Base-by-base conservation (phyloP, 1,140 invertebrate species). In the Ips nitidus region DNA sequence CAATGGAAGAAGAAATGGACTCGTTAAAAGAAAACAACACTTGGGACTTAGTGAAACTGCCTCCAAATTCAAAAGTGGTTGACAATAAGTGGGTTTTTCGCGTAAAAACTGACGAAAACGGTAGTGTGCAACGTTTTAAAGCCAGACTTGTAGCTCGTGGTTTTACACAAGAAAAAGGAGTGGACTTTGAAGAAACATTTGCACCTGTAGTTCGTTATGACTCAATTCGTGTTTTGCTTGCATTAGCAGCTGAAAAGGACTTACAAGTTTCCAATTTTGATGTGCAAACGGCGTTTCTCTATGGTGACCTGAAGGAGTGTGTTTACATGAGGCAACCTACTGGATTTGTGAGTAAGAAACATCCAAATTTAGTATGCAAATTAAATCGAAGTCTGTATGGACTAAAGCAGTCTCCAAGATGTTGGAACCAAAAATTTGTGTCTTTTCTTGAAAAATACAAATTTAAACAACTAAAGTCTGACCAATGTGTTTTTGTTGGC, bases 361-460 rank as follows among this genome's bases (percentile, higher is more conserved):
- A 41, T 39, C 55, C 59, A 45, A 36, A 58, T 56, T 36, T 64
- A 57, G 66, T 72, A 4, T 71, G 70, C 41, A 72, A 72, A 50
- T 63, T 84, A n/a, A 74, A 77, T 2, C 78, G 79, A 74, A 77
- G 75, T 41, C 36, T 84, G 1, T 84, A 84, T 72, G 83, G 80
- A 2, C 70, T 84, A 4, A 82, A 82, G 70, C 82, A 84, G 75
- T 74, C 81, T 36, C 74, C 81, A 7, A 63, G 76, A 42, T 75
- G 71, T 22, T 84, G 83, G 82, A 77, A 81, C 66, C 52, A 66
- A 50, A 39, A 63, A 7, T 70, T 74, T 70, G 41, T 6, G 74
- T 76, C 40, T 41, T 55, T 64, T 41, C 37, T 70, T 8, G n/a
- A 55, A 37, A 45, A 63, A 43, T 55, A 45, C 36, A 47, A 65